A percentile compares a stretch with the other conserved stretches of the same genome.
These are phyloP conservation scores for Gymnosoma rotundatum DNA, from an alignment of 2,888 invertebrate genomes.

Conservation along the genomic window DNA sequence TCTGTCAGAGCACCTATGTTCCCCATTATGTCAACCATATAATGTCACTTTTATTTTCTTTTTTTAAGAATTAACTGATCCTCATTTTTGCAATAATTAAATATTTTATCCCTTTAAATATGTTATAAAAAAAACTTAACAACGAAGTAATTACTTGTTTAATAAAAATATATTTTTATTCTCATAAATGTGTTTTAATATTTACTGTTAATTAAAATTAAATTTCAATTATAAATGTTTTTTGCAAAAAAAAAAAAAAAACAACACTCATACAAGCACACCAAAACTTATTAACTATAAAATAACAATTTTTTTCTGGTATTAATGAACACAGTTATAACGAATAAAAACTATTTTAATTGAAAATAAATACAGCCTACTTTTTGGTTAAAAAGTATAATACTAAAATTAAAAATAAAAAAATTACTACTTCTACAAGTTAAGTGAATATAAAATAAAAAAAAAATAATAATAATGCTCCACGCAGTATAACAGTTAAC, in stretches of 20 bases:
- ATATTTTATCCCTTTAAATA: no score
- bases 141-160: no score
- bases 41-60: no score
- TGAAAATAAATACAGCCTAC: slow-evolving; percentile 62
- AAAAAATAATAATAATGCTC: not conserved
- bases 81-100: no score
- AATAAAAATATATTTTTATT: no score
- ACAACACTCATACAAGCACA: no score
- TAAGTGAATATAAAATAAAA: no score
- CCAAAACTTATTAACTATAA: not conserved
- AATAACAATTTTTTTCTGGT: slow-evolving; percentile 4
- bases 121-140: no score
- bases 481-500: slow-evolving; percentile 15
- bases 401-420: not conserved
- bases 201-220: slow-evolving; percentile 42
- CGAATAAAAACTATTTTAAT: slow-evolving; percentile 44
- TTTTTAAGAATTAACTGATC: no score
- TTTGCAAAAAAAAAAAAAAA: not conserved
- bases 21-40: no score
- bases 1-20: no score
- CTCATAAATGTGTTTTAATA: slow-evolving; percentile 15
- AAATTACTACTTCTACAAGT: not conserved
- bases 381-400: slow-evolving; percentile 28
- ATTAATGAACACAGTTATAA: not conserved
- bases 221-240: slow-evolving; percentile 36